Evolutionary conservation across 2,797 vertebrate genomes (phyloP).

Genomic region (Cephalopachus bancanus): DNA sequence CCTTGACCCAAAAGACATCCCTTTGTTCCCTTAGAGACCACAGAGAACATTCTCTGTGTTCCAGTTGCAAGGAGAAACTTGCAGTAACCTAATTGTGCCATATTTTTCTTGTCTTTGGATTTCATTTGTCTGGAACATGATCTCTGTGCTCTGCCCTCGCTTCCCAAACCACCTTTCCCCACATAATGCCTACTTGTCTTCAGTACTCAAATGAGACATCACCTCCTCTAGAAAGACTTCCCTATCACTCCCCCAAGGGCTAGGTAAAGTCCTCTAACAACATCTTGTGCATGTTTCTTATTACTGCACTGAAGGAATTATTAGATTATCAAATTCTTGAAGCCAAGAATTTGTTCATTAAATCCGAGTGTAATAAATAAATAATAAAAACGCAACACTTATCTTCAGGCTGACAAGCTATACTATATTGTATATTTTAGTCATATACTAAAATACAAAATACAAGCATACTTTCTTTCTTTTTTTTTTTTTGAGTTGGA

Average conservation of each 20-base stretch:
- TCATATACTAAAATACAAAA: slow-evolving; percentile 20
- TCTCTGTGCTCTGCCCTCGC: neutral
- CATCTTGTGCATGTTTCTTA: neutral
- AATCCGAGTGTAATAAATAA: slow-evolving; percentile 23
- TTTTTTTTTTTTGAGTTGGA: no score
- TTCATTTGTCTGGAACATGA: slow-evolving; percentile 12
- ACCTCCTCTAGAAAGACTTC: neutral
- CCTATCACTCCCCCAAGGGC: neutral
- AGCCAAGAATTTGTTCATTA: neutral
- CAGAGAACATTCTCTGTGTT: neutral
- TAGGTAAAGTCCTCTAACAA: neutral
- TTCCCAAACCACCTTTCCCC: neutral
- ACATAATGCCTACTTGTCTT: slow-evolving; percentile 1
- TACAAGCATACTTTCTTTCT: no score
- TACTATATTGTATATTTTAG: neutral
- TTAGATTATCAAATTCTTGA: slow-evolving; percentile 18
- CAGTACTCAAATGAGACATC: neutral
- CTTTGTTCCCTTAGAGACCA: neutral
- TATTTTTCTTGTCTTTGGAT: neutral
- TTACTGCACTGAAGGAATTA: neutral
- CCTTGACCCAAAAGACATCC: neutral
- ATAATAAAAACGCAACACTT: slow-evolving; percentile 41
- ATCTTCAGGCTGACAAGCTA: slow-evolving; percentile 46
- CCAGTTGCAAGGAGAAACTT: neutral
- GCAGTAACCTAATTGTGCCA: neutral